Percentiles rank a stretch among this genome's conserved stretches.
phyloP scores from a whole-genome alignment of 2,888 invertebrate species.

The Urechis unicinctus region DNA sequence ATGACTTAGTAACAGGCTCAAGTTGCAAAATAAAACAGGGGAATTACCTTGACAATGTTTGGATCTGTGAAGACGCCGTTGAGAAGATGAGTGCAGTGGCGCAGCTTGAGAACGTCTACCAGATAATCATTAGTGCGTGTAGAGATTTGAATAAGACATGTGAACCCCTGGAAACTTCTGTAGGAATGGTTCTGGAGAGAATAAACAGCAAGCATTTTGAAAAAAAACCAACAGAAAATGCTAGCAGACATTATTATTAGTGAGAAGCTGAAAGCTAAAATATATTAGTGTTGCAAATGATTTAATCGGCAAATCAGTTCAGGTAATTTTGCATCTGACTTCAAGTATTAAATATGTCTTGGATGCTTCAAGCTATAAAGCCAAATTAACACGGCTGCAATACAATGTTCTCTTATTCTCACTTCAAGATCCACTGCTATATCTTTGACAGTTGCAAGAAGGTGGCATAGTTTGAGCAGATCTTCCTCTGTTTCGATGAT shows the following conservation, averaged over 20 bases:
- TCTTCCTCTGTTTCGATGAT: constrained; percentile 64
- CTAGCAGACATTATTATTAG: too few relatives aligned
- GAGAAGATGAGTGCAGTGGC: constrained; percentile 72
- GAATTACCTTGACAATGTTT: constrained; percentile 72
- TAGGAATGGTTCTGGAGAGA: constrained; percentile 74
- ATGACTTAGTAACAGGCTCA: neutral
- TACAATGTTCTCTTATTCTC: too few relatives aligned
- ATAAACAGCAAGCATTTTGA: neutral
- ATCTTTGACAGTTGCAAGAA: constrained; percentile 63
- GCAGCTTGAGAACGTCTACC: constrained; percentile 77
- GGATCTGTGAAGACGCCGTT: constrained; percentile 89
- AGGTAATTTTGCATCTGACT: too few relatives aligned
- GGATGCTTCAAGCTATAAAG: too few relatives aligned
- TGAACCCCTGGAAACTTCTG: constrained; percentile 85
- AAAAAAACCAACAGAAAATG: too few relatives aligned
- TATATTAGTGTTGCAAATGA: too few relatives aligned
- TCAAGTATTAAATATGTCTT: too few relatives aligned
- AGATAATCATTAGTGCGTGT: constrained; percentile 74
- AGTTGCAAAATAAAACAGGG: neutral
- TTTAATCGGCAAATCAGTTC: too few relatives aligned
- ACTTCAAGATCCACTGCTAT: constrained; percentile 77
- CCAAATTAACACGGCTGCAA: too few relatives aligned
- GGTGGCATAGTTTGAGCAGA: constrained; percentile 62
- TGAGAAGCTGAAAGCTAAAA: too few relatives aligned
- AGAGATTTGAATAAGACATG: constrained; percentile 90